Evolutionary conservation across 2,888 invertebrate genomes (phyloP).

Genomic region (Mesorhabditis belari): DNA sequence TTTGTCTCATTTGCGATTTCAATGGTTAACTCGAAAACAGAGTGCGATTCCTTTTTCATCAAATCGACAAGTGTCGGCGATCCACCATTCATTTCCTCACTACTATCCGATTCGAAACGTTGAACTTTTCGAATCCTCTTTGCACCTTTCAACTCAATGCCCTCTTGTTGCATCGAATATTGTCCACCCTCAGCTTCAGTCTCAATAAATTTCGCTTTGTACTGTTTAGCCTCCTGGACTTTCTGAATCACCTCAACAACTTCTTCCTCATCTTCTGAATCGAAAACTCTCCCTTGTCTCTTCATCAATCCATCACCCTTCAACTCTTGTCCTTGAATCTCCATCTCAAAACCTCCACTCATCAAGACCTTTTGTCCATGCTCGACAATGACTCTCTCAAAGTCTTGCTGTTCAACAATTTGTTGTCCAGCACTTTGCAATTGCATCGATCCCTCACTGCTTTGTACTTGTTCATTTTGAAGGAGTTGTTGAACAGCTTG

Average conservation of each 20-base stretch:
- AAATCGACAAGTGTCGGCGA: slow-evolving; percentile 36
- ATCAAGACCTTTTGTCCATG: slow-evolving; percentile 20
- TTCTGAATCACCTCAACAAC: neutral
- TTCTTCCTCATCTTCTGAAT: slow-evolving; percentile 33
- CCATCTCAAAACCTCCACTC: slow-evolving; percentile 28
- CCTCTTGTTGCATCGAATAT: slow-evolving; percentile 29
- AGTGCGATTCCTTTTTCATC: slow-evolving; percentile 44
- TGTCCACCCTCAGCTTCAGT: slow-evolving; percentile 37
- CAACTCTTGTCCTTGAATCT: slow-evolving; percentile 30
- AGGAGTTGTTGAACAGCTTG: no score
- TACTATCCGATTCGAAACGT: slow-evolving; percentile 23
- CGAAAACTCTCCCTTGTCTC: slow-evolving; percentile 18
- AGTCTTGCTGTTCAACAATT: slow-evolving; percentile 5
- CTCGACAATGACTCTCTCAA: slow-evolving; percentile 2
- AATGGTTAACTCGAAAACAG: slow-evolving; percentile 43
- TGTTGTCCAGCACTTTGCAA: slow-evolving; percentile 1
- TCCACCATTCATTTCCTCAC: slow-evolving; percentile 31
- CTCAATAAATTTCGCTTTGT: slow-evolving; percentile 6
- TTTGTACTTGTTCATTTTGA: no score
- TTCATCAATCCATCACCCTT: slow-evolving; percentile 30
- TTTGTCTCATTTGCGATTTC: slow-evolving; percentile 29
- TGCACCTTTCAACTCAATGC: slow-evolving; percentile 8
- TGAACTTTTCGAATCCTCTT: slow-evolving; percentile 15
- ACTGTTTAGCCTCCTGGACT: neutral
- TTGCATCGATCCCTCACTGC: no score